Conservation (phyloP, 1,140 invertebrate species). For the Trichoplusia ni region DNA sequence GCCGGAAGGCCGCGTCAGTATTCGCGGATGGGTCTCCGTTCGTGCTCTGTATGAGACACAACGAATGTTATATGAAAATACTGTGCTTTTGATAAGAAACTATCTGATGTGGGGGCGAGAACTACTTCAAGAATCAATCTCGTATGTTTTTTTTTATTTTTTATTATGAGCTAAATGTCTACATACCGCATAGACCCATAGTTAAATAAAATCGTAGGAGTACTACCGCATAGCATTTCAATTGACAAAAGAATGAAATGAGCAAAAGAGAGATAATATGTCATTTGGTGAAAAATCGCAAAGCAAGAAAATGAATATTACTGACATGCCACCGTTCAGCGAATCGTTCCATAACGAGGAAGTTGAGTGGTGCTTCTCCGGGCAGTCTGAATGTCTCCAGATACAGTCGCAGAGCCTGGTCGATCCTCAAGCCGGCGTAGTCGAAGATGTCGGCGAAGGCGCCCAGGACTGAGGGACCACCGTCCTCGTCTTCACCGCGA, state of each 20-base stretch:
- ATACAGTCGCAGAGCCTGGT: constrained; percentile 96
- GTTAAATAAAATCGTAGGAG: no score
- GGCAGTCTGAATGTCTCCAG: constrained; percentile 98
- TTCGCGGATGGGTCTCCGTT: constrained; percentile 97
- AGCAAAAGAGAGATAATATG: no score
- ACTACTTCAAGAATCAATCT: no score
- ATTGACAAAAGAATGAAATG: no score
- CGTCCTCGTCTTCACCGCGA: constrained; percentile 53
- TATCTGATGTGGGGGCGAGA: no score
- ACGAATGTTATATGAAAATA: not conserved
- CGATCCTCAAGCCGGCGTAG: constrained; percentile 93
- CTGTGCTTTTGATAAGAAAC: not conserved
- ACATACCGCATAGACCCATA: no score
- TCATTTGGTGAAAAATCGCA: no score
- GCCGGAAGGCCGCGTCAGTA: constrained; percentile 97
- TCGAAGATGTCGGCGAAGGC: constrained; percentile 93
- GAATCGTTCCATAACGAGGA: constrained; percentile 97
- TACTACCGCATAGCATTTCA: no score
- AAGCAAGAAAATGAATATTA: no score
- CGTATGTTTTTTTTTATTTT: no score
- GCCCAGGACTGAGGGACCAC: constrained; percentile 82
- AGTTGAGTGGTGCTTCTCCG: constrained; percentile 98
- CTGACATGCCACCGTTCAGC: constrained; percentile 97
- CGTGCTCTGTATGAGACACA: constrained; percentile 84
- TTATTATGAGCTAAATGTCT: no score